phyloP scores from a whole-genome alignment of 53 echinoderm and acorn worm species.

The Luidia sarsii region DNA sequence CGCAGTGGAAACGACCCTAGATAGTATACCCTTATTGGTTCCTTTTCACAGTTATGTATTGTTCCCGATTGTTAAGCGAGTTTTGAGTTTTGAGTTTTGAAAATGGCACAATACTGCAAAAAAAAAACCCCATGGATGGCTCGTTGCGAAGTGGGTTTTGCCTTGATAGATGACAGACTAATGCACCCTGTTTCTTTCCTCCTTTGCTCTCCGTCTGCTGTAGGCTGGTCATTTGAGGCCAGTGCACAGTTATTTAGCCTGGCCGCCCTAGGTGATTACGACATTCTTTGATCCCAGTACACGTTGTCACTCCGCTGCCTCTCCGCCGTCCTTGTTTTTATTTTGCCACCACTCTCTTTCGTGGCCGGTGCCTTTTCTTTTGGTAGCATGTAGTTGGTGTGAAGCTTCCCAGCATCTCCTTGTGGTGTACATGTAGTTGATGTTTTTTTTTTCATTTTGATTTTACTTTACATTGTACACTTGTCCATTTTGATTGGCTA shows the following conservation, averaged over 20 bases:
- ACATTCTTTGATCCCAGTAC: slow-evolving; percentile 51
- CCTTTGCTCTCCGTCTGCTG: slow-evolving; percentile 47
- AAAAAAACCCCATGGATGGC: no score
- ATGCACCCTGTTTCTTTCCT: slow-evolving; percentile 37
- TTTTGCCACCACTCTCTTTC: slow-evolving; percentile 21
- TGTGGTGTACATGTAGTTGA: not conserved
- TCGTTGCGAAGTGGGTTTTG: no score
- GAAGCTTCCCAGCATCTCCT: not conserved
- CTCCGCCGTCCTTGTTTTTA: slow-evolving; percentile 13
- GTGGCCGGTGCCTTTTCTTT: slow-evolving; percentile 32
- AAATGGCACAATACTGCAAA: no score
- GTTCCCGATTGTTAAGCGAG: no score
- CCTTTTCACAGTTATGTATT: no score
- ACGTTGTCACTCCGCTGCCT: not conserved
- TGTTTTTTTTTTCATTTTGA: no score
- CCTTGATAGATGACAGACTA: no score
- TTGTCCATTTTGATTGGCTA: no score
- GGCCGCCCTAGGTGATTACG: slow-evolving; percentile 98
- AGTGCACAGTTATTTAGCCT: slow-evolving; percentile 99
- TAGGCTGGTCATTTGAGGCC: slow-evolving; percentile 98
- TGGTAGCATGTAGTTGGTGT: slow-evolving; percentile 43
- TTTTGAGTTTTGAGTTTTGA: no score
- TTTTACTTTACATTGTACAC: no score
- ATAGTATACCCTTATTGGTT: no score
- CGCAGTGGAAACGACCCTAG: no score